These are phyloP conservation scores for Gryllus bimaculatus DNA, from an alignment of 1,140 invertebrate species.

Conservation along the genomic window DNA sequence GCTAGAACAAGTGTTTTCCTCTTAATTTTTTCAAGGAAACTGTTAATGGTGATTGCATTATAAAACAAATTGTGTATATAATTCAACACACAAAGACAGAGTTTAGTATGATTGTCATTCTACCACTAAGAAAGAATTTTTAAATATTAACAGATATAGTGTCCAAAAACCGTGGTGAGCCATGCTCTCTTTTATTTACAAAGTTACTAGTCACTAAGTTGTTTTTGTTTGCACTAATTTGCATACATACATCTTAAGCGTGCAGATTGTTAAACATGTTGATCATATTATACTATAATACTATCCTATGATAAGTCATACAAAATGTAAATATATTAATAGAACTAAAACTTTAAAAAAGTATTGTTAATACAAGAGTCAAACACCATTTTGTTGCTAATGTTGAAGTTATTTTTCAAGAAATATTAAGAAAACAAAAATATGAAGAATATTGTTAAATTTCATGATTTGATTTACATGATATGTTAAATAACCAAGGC, in stretches of 20 bases:
- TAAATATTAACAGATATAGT: no score
- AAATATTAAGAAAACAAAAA: constrained; percentile 2
- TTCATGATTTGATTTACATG: background rate
- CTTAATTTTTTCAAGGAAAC: no score
- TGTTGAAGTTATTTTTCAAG: background rate
- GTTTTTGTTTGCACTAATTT: background rate
- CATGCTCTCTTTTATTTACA: background rate
- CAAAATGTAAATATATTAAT: background rate
- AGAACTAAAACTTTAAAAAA: background rate
- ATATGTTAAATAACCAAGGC: background rate
- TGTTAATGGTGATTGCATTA: no score
- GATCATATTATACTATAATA: background rate
- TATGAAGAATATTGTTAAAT: background rate
- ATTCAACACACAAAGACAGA: no score
- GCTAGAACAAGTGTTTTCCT: no score
- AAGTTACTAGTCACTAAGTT: background rate
- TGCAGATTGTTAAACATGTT: background rate
- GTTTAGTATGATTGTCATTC: no score
- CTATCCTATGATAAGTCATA: background rate
- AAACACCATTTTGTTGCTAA: constrained; percentile 1
- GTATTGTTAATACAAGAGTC: background rate
- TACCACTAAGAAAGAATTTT: no score
- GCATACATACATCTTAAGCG: background rate
- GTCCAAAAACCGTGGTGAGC: no score
- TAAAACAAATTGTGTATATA: no score